A percentile compares a stretch with the other conserved stretches of the same genome.
Evolutionary conservation across 2,797 vertebrate genomes (phyloP).

Genomic region (Tarsius wallacei): DNA sequence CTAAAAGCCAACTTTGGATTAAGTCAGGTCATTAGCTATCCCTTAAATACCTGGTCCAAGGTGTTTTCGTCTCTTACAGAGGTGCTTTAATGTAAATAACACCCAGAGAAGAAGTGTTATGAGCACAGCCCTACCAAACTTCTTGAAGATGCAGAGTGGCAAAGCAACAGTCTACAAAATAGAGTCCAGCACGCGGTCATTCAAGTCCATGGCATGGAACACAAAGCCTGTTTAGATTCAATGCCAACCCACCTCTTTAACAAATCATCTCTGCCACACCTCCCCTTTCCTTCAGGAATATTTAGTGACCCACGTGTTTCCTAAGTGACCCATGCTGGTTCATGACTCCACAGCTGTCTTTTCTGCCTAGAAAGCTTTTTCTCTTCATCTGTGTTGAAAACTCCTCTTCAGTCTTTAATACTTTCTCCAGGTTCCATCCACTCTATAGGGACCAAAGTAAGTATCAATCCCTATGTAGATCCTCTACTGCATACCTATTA

Average conservation of each 20-base stretch:
- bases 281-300: neutral
- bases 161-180: constrained; percentile 21
- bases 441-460: neutral
- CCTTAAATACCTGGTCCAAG: no score
- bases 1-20: neutral
- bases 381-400: neutral
- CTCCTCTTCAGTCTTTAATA: neutral
- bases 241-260: neutral
- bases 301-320: neutral
- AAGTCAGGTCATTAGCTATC: neutral
- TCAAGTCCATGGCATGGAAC: neutral
- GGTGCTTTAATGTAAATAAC: neutral
- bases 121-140: neutral
- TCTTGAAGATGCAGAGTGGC: neutral
- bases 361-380: neutral
- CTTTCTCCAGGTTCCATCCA: neutral
- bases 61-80: neutral
- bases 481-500: neutral
- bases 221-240: neutral
- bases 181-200: neutral
- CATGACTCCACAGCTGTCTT: neutral
- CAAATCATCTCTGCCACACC: neutral
- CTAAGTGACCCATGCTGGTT: no score
- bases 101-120: neutral
- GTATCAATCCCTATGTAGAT: neutral